phyloP scores from a whole-genome alignment of 2,797 vertebrate genomes.

The Gymnocypris eckloni region DNA sequence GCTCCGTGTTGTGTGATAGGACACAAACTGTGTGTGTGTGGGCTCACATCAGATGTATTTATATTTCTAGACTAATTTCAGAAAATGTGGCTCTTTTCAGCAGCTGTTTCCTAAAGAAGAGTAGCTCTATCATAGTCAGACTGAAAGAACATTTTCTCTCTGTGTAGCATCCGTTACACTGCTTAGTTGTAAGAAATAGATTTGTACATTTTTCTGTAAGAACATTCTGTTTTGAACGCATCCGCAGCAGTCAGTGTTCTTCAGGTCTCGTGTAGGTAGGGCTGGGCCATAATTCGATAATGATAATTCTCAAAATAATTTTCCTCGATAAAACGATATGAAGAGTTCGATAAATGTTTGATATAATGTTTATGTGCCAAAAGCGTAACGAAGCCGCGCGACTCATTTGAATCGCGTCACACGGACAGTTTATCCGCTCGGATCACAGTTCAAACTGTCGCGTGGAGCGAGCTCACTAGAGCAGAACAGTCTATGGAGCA shows the following conservation, averaged over 20 bases:
- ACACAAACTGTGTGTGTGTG: conserved; percentile 11
- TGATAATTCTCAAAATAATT: too few species aligned
- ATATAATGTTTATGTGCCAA: too few species aligned
- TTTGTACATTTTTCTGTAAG: not conserved
- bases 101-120: conserved; percentile 30
- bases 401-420: too few species aligned
- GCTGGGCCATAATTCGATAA: too few species aligned
- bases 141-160: not conserved
- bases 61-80: conserved; percentile 32
- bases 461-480: too few species aligned
- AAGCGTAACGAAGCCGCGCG: too few species aligned
- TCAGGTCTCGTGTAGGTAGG: not conserved
- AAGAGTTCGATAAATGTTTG: too few species aligned
- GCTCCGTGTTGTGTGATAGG: not conserved
- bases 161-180: not conserved
- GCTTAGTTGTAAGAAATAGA: not conserved
- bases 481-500: too few species aligned
- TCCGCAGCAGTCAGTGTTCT: not conserved
- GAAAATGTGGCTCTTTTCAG: conserved; percentile 15
- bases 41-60: conserved; percentile 22
- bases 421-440: too few species aligned
- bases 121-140: not conserved
- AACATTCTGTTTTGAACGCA: not conserved
- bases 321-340: too few species aligned
- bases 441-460: too few species aligned